Conservation (phyloP, 2,888 invertebrate species). For the Spialia ferax region DNA sequence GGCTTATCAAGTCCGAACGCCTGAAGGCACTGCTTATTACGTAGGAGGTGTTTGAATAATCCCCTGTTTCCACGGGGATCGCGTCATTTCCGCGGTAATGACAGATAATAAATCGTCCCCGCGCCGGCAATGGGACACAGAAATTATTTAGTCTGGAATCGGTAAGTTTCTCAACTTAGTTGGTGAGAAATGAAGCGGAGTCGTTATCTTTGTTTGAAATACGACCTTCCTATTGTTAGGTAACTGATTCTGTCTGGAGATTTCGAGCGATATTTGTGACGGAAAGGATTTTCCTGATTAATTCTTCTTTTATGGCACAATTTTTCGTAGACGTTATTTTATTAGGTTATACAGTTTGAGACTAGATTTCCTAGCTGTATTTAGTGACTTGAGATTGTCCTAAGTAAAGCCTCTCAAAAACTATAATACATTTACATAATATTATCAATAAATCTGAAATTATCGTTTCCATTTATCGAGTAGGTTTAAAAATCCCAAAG, state of each 20-base stretch:
- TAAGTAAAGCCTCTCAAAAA: no score
- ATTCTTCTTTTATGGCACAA: neutral
- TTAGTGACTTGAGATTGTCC: no score
- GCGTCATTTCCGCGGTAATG: slow-evolving; percentile 71
- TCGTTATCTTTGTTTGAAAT: slow-evolving; percentile 38
- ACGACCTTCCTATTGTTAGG: slow-evolving; percentile 31
- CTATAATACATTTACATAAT: no score
- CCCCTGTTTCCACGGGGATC: slow-evolving; percentile 58
- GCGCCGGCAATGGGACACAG: slow-evolving; percentile 51
- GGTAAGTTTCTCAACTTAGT: slow-evolving; percentile 37
- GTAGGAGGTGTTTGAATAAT: slow-evolving; percentile 55
- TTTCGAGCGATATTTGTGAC: slow-evolving; percentile 11
- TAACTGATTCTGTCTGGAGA: slow-evolving; percentile 37
- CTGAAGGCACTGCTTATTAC: slow-evolving; percentile 53
- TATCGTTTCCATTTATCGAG: no score
- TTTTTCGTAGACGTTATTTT: neutral
- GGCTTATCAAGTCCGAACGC: slow-evolving; percentile 41
- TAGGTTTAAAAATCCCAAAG: no score
- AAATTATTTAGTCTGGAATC: slow-evolving; percentile 51
- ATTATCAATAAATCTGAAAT: no score
- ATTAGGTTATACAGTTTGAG: neutral
- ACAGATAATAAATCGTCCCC: slow-evolving; percentile 65
- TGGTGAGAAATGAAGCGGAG: slow-evolving; percentile 33
- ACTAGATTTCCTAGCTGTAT: no score
- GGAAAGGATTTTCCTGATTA: neutral